Evolutionary conservation across 2,113 vertebrate species (phyloP), one percentile per base, ranked within the genome.

Genomic region (Pteruthius melanotis): DNA sequence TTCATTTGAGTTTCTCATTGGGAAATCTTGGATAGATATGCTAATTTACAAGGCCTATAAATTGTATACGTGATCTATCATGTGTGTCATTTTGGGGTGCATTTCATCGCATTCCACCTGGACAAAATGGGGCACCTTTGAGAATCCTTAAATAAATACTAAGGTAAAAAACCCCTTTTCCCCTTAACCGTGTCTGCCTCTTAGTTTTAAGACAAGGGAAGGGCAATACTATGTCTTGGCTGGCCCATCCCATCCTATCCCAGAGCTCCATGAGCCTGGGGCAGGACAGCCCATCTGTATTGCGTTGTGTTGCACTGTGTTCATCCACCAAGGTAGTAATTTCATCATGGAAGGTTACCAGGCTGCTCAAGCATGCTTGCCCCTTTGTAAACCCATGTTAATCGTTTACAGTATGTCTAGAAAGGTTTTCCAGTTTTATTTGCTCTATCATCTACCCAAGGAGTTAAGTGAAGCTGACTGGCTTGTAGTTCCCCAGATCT

Each of bases 271-370:
- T 1, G 11, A 70, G 26, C 26, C 47, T 53, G 26, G 26, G 16
- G 39, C 8, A 31, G 31, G 20, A 44, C 10, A 61, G 45, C 21
- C 37, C 4, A 7, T 35, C 47, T 44, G 39, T 45, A 35, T 5
- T n/a, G 35, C 3, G 5, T 59, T 68, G 52, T 2, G 0, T 26
- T 60, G 27, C 20, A 8, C 24, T 31, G 8, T 20, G 26, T 61
- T n/a, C 4, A 11, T 26, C 47, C 14, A 31, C 3, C 0, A 1
- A 50, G 22, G 3, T 17, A 45, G 4, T 15, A n/a, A 31, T 70
- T 74, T 78, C 7, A 61, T 70, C 22, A 35, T 21, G 42, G 18
- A 57, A 53, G 27, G 11, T 23, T 71, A 49, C 8, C 28, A n/a
- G 26, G 26, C 13, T 57, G 18, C 13, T 61, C 7, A 75, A 21